phyloP scores from a whole-genome alignment of 2,797 vertebrate genomes.

The Emydoidea blandingii region DNA sequence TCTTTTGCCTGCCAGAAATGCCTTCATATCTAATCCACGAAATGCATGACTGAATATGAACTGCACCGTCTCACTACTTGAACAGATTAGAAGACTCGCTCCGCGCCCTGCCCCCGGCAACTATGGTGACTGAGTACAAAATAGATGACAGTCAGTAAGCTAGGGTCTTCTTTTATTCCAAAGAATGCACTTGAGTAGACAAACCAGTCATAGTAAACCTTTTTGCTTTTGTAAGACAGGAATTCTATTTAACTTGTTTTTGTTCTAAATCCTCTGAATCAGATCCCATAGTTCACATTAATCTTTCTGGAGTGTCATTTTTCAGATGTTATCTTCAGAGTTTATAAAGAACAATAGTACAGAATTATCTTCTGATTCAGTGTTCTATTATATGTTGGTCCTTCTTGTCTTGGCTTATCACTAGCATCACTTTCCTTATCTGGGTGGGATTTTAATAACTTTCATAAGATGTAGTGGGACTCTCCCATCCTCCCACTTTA shows the following conservation, averaged over 20 bases:
- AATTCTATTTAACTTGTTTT: neutral
- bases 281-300: neutral
- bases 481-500: neutral
- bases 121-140: neutral
- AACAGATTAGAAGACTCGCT: neutral
- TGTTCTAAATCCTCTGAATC: neutral
- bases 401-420: neutral
- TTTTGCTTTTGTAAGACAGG: neutral
- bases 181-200: neutral
- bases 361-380: neutral
- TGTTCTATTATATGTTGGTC: neutral
- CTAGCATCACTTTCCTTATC: neutral
- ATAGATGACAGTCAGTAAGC: neutral
- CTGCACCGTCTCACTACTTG: neutral
- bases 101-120: neutral
- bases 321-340: neutral
- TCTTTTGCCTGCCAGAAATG: neutral
- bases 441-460: too few relatives aligned
- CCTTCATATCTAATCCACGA: neutral
- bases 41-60: neutral
- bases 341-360: neutral
- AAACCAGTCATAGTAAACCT: neutral
- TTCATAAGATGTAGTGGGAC: too few relatives aligned
- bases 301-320: neutral
- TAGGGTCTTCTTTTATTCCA: neutral